A percentile compares a stretch with the other conserved stretches of the same genome.
These are phyloP conservation scores for Sebastes fasciatus DNA, from an alignment of 2,113 vertebrate species.

Conservation along the genomic window DNA sequence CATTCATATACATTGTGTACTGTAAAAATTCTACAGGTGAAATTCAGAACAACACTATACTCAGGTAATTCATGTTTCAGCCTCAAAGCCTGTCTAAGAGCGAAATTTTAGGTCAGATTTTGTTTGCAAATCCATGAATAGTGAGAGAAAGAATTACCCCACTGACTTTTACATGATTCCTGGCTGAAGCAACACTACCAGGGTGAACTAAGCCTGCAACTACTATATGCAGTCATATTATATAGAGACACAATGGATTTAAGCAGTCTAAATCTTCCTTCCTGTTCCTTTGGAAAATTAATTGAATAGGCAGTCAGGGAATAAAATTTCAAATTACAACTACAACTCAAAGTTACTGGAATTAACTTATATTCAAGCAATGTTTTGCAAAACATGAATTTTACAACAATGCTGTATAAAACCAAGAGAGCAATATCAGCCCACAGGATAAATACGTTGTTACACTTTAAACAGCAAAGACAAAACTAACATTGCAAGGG, in stretches of 20 bases:
- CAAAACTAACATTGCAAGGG: slow-evolving; percentile 9
- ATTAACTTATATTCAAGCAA: slow-evolving; percentile 53
- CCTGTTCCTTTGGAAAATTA: not conserved
- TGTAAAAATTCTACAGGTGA: not conserved
- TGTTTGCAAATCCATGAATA: slow-evolving; percentile 6
- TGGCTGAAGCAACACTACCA: not conserved
- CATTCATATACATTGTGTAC: not conserved
- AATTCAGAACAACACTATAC: not conserved
- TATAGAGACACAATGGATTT: not conserved
- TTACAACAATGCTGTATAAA: slow-evolving; percentile 67
- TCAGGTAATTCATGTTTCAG: not conserved
- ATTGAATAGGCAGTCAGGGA: not conserved
- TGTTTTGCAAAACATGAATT: slow-evolving; percentile 42
- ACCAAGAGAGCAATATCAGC: slow-evolving; percentile 46
- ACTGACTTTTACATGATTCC: not conserved
- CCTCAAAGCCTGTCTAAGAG: not conserved
- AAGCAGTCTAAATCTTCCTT: not conserved
- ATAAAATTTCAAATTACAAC: slow-evolving; percentile 20
- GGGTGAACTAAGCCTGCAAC: not conserved
- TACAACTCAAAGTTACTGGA: slow-evolving; percentile 29
- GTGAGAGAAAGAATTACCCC: not conserved
- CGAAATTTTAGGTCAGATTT: not conserved
- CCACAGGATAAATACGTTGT: slow-evolving; percentile 70
- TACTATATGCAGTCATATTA: not conserved
- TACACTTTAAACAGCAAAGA: slow-evolving; percentile 56